phyloP scores from a whole-genome alignment of 2,113 vertebrate species.

The Brachionichthys hirsutus region DNA sequence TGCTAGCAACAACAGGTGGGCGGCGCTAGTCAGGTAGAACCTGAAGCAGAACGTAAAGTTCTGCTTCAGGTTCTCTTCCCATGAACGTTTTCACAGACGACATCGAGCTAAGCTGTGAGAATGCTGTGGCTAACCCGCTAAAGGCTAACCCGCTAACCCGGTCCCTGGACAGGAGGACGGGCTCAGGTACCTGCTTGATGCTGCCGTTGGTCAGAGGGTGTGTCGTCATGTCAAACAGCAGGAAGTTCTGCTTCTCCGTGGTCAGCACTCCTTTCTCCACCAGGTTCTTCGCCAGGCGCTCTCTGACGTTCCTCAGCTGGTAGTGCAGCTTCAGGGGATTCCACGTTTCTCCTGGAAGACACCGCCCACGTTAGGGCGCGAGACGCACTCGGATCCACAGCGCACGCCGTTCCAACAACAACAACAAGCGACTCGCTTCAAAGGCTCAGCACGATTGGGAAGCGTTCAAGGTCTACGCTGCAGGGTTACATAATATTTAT shows the following conservation, averaged over 20 bases:
- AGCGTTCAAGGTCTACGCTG: neutral
- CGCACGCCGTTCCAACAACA: too few species aligned
- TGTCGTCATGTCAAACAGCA: slow-evolving; percentile 98
- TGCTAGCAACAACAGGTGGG: too few species aligned
- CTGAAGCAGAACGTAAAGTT: too few species aligned
- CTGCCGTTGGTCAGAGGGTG: slow-evolving; percentile 95
- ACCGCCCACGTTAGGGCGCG: neutral
- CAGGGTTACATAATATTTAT: neutral
- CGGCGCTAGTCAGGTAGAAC: too few species aligned
- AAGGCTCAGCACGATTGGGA: neutral
- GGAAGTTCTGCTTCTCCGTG: slow-evolving; percentile 98
- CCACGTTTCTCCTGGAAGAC: slow-evolving; percentile 90
- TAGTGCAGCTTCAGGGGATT: slow-evolving; percentile 97
- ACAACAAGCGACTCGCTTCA: neutral
- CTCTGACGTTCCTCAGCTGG: slow-evolving; percentile 92
- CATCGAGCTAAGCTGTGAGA: too few species aligned
- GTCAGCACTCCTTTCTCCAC: slow-evolving; percentile 97
- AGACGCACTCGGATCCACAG: neutral
- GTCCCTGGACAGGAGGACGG: too few species aligned
- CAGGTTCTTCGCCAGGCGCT: slow-evolving; percentile 95
- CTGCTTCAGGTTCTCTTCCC: too few species aligned
- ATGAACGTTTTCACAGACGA: too few species aligned
- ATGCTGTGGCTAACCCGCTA: too few species aligned
- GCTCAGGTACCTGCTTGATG: slow-evolving; percentile 91
- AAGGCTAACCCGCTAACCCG: too few species aligned